phyloP scores from a whole-genome alignment of 2,113 vertebrate genomes.

The Actenoides lindsayi region DNA sequence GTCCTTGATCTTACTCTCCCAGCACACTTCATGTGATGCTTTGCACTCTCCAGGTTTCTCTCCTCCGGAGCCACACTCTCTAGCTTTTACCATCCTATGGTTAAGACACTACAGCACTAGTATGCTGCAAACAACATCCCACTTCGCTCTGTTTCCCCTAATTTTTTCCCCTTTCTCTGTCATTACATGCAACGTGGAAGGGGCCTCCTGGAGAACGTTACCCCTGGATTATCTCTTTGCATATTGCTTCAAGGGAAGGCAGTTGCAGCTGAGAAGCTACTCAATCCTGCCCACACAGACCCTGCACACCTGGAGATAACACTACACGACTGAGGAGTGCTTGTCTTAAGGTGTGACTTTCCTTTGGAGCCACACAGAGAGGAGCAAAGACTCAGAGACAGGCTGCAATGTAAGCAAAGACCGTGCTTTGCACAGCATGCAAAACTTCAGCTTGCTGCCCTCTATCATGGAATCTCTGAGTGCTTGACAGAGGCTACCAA shows the following conservation, averaged over 20 bases:
- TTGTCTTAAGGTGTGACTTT: neutral
- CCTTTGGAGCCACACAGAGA: neutral
- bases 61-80: neutral
- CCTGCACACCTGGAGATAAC: conserved; percentile 19
- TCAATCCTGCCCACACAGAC: neutral
- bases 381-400: neutral
- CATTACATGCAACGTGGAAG: neutral
- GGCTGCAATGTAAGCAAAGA: neutral
- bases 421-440: accelerated
- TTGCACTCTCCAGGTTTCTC: neutral
- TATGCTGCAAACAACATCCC: neutral
- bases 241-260: neutral
- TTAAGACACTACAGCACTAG: neutral
- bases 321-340: neutral
- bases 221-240: neutral
- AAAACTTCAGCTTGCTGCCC: accelerated
- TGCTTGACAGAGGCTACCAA: neutral
- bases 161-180: neutral
- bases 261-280: neutral
- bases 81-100: neutral
- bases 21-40: neutral
- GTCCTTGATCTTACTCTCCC: neutral
- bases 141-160: neutral
- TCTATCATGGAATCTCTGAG: neutral
- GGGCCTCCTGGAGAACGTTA: neutral